Conservation (phyloP, 2,797 vertebrate genomes). For the Epinephelus malabaricus region DNA sequence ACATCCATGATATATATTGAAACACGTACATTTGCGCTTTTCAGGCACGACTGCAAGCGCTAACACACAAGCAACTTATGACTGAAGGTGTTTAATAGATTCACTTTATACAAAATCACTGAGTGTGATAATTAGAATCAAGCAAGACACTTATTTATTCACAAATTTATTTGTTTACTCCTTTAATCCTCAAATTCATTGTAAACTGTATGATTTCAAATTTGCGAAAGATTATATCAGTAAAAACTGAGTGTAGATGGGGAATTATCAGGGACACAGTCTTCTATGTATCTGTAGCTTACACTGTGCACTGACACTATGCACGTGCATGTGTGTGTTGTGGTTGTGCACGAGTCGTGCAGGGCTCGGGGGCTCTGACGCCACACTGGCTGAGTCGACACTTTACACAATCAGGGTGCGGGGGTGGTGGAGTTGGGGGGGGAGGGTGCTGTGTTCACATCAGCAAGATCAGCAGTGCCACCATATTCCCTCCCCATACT, state of each 20-base stretch:
- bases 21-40: background rate
- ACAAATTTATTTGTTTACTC: too few species aligned
- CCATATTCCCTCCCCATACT: conserved; percentile 73
- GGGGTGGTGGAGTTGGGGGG: background rate
- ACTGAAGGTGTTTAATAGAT: too few species aligned
- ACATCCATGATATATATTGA: background rate
- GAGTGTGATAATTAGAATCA: too few species aligned
- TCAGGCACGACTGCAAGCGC: too few species aligned
- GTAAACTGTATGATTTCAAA: background rate
- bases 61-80: too few species aligned
- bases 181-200: background rate
- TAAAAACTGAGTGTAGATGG: background rate
- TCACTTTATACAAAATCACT: too few species aligned
- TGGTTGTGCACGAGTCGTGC: conserved; percentile 57
- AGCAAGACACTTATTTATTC: background rate
- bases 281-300: conserved; percentile 10
- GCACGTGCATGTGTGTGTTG: conserved; percentile 32
- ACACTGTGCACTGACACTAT: conserved; percentile 10
- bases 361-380: conserved; percentile 61
- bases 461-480: conserved; percentile 84
- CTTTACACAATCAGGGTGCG: conserved; percentile 78
- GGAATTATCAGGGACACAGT: background rate
- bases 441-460: conserved; percentile 68
- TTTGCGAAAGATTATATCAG: background rate
- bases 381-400: conserved; percentile 84